Conservation (phyloP, 2,888 invertebrate species). For the Caenorhabditis sinica region DNA sequence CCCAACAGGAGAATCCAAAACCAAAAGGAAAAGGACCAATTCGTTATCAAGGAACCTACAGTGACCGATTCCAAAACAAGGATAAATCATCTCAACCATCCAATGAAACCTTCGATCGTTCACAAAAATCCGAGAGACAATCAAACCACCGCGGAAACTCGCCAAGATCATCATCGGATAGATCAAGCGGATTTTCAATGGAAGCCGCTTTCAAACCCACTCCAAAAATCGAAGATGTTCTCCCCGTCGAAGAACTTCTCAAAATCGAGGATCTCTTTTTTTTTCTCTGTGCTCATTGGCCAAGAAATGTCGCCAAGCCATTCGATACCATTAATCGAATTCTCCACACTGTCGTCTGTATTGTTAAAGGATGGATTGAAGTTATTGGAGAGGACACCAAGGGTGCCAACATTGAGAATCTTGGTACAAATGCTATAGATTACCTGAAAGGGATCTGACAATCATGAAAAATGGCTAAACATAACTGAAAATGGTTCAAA, state of each 20-base stretch:
- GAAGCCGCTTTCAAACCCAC: slow-evolving; percentile 5
- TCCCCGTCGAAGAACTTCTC: slow-evolving; percentile 53
- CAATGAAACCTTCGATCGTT: too few relatives aligned
- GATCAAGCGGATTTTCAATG: too few relatives aligned
- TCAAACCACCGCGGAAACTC: too few relatives aligned
- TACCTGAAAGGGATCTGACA: too few relatives aligned
- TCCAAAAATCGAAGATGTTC: slow-evolving; percentile 12
- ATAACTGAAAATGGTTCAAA: too few relatives aligned
- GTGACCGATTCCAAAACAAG: background rate
- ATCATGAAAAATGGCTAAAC: too few relatives aligned
- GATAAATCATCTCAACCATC: background rate
- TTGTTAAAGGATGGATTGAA: slow-evolving; percentile 73
- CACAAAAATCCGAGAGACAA: too few relatives aligned
- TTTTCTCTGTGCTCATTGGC: slow-evolving; percentile 70
- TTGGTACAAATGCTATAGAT: too few relatives aligned
- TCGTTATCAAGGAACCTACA: slow-evolving; percentile 28
- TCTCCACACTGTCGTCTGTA: slow-evolving; percentile 61
- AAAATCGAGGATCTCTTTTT: slow-evolving; percentile 67
- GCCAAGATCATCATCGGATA: too few relatives aligned
- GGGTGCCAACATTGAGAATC: too few relatives aligned
- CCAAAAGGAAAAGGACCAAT: slow-evolving; percentile 20
- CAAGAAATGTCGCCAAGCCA: slow-evolving; percentile 63
- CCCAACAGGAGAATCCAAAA: background rate
- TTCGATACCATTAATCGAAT: slow-evolving; percentile 68
- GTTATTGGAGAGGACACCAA: slow-evolving; percentile 67